Conservation (phyloP, 2,113 vertebrate genomes). For the Corythaixoides concolor region DNA sequence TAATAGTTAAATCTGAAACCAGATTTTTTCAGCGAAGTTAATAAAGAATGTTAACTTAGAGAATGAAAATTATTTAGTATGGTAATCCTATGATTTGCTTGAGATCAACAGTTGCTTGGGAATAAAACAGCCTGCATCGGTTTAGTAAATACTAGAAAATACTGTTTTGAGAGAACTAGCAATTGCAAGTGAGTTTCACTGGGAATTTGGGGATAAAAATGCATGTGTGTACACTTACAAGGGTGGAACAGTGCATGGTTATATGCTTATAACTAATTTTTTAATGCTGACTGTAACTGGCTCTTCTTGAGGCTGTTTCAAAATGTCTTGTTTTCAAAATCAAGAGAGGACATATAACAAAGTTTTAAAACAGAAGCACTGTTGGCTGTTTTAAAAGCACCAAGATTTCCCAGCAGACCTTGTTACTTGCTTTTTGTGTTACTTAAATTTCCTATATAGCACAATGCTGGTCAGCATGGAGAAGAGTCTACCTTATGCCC, state of each 20-base stretch:
- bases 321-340: background rate
- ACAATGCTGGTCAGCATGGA: rapidly evolving
- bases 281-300: background rate
- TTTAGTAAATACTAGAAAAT: background rate
- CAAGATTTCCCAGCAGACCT: background rate
- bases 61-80: background rate
- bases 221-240: rapidly evolving
- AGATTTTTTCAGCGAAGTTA: background rate
- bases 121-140: background rate
- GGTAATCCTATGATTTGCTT: background rate
- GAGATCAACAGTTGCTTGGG: background rate
- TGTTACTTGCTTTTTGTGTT: background rate
- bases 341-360: background rate
- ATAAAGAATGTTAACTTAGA: background rate
- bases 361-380: background rate
- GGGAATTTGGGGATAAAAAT: background rate
- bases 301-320: background rate
- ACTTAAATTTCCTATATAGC: background rate
- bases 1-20: background rate
- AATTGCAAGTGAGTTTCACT: background rate
- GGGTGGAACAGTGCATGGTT: background rate
- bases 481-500: background rate
- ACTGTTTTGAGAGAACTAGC: background rate
- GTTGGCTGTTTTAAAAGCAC: background rate
- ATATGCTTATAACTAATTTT: background rate